Percentiles rank a stretch among this genome's conserved stretches.
These are phyloP conservation scores for Sterrhoptilus dennistouni DNA, from an alignment of 2,113 vertebrate genomes.

Conservation along the genomic window DNA sequence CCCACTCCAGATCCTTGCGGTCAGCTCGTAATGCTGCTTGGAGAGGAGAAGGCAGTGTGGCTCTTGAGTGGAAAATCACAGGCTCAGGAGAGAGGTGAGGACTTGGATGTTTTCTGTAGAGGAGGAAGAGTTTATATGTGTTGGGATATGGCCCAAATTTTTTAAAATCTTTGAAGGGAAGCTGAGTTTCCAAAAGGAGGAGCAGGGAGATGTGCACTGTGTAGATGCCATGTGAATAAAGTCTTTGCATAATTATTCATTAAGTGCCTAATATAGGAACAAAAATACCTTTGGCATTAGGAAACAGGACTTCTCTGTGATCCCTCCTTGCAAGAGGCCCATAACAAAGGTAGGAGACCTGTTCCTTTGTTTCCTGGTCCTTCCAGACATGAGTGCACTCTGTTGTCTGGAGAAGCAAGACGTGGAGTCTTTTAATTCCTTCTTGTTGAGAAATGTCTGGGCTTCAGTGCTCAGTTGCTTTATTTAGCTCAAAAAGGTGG, in stretches of 20 bases:
- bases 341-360: neutral
- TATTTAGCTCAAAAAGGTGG: neutral
- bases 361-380: neutral
- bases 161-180: neutral
- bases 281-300: neutral
- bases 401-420: neutral
- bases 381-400: neutral
- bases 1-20: neutral
- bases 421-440: neutral
- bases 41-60: neutral
- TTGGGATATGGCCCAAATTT: accelerated
- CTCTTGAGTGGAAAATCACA: slow-evolving; percentile 1
- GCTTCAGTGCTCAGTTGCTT: neutral
- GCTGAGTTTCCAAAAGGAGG: neutral
- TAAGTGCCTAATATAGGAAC: neutral
- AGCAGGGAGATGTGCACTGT: accelerated
- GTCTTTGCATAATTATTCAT: neutral
- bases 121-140: neutral
- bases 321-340: neutral
- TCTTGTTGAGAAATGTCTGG: neutral
- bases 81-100: accelerated
- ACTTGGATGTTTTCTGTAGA: neutral
- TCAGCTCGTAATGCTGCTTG: accelerated
- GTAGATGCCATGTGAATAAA: neutral
- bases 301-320: neutral